Evolutionary conservation across 2,888 invertebrate species (phyloP).

Genomic region (Meganola albula): DNA sequence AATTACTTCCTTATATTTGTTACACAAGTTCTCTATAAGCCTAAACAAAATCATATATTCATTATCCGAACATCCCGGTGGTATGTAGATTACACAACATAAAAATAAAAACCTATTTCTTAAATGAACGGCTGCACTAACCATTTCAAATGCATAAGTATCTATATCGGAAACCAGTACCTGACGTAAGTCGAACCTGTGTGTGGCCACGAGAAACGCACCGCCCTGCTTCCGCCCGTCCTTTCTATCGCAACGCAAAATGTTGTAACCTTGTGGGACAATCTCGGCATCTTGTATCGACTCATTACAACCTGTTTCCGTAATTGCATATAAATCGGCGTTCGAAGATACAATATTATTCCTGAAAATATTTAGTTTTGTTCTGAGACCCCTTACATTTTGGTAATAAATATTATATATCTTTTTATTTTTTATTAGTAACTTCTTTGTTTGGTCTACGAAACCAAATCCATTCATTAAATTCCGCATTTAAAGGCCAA

Average conservation of each 20-base stretch:
- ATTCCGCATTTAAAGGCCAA: constrained; percentile 4
- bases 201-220: constrained; percentile 2
- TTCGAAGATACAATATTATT: not conserved
- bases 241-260: not conserved
- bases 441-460: not conserved
- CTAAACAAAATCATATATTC: constrained; percentile 10
- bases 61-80: not conserved
- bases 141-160: constrained; percentile 18
- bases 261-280: not conserved
- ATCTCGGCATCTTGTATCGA: not conserved
- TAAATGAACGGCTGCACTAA: constrained; percentile 15
- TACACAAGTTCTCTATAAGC: constrained; percentile 8
- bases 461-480: constrained; percentile 4
- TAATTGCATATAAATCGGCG: not conserved
- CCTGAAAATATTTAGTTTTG: not conserved
- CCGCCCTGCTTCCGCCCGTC: not conserved
- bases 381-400: not conserved
- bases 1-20: constrained; percentile 2
- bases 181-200: constrained; percentile 10
- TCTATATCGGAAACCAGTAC: constrained; percentile 8
- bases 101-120: constrained; percentile 16
- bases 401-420: not conserved
- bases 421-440: not conserved
- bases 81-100: not conserved
- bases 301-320: not conserved